These are phyloP conservation scores for Lapara coniferarum DNA, from an alignment of 2,888 invertebrate genomes.

Conservation along the genomic window DNA sequence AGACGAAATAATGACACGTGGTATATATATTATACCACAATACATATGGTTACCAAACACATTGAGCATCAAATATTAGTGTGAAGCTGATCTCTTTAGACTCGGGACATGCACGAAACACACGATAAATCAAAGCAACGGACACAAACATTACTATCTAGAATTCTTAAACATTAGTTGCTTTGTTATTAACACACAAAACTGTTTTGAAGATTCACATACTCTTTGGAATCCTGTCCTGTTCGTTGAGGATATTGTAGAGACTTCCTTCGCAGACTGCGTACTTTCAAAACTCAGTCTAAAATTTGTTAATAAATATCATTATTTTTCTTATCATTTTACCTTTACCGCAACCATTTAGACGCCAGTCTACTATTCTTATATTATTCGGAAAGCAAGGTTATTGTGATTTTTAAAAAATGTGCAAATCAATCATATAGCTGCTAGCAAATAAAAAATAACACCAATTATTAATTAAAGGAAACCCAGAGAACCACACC, in stretches of 20 bases:
- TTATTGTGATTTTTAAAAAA: slow-evolving; percentile 14
- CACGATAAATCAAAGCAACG: not conserved
- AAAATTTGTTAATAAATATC: slow-evolving; percentile 18
- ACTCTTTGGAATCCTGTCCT: slow-evolving; percentile 9
- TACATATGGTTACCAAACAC: not conserved
- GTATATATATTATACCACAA: slow-evolving; percentile 13
- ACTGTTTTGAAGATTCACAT: slow-evolving; percentile 9
- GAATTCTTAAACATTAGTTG: not conserved
- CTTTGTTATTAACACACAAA: slow-evolving; percentile 17
- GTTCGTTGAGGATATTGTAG: not conserved
- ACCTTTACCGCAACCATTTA: slow-evolving; percentile 5
- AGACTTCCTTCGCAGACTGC: slow-evolving; percentile 15
- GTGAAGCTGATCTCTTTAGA: not conserved
- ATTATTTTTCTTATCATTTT: not conserved
- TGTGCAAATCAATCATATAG: slow-evolving; percentile 17
- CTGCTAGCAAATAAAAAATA: not conserved
- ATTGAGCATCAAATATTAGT: slow-evolving; percentile 13
- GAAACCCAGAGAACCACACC: slow-evolving; percentile 1
- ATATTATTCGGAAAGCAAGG: not conserved
- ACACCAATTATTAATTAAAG: not conserved
- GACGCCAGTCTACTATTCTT: not conserved
- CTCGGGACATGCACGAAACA: not conserved
- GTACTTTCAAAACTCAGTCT: slow-evolving; percentile 21
- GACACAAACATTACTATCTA: not conserved
- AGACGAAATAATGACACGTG: too few relatives aligned